A percentile compares a stretch with the other conserved stretches of the same genome.
Evolutionary conservation across 2,888 invertebrate genomes (phyloP).

Genomic region (Argyra leucocephala): DNA sequence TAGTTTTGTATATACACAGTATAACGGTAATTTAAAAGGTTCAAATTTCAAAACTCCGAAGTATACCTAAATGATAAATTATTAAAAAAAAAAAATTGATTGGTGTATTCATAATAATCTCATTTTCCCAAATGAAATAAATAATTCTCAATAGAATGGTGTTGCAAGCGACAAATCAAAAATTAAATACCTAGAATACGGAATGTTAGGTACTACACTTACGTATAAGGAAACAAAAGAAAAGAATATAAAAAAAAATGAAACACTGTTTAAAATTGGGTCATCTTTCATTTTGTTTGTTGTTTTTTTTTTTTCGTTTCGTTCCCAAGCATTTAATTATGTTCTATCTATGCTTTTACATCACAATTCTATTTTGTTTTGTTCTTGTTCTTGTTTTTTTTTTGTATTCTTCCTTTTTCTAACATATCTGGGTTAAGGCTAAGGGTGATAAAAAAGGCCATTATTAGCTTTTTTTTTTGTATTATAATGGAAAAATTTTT

Average conservation of each 20-base stretch:
- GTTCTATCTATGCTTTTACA: not conserved
- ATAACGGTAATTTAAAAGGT: no score
- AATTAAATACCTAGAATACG: no score
- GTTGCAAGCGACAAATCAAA: no score
- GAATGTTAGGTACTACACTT: no score
- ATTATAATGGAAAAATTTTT: not conserved
- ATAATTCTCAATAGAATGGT: no score
- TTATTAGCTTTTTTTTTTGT: not conserved
- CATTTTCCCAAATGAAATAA: no score
- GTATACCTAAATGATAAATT: no score
- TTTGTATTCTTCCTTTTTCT: not conserved
- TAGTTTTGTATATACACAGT: no score
- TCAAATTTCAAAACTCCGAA: no score
- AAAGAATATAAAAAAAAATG: not conserved
- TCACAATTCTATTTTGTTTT: not conserved
- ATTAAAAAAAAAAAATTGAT: no score
- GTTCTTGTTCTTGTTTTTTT: not conserved
- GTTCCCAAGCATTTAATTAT: not conserved
- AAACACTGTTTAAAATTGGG: not conserved
- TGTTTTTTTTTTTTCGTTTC: not conserved
- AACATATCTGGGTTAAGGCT: slow-evolving; percentile 2
- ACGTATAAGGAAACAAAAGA: not conserved
- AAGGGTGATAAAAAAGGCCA: slow-evolving; percentile 3
- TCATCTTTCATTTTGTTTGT: not conserved
- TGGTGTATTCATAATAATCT: no score